A percentile compares a stretch with the other conserved stretches of the same genome.
phyloP scores from a whole-genome alignment of 1,140 invertebrate genomes.

The Anastatus disparis region DNA sequence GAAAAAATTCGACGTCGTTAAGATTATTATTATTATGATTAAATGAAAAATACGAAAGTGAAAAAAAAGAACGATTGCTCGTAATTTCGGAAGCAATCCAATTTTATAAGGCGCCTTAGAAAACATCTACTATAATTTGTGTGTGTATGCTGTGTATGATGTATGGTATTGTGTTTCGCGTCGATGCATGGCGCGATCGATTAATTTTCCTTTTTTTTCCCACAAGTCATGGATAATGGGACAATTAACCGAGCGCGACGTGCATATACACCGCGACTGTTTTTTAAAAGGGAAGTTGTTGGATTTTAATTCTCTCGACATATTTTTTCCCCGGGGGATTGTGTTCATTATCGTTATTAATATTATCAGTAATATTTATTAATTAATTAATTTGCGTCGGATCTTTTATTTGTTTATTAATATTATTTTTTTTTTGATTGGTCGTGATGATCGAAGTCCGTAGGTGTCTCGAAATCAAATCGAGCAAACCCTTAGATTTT shows the following conservation, averaged over 20 bases:
- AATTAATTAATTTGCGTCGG: constrained; percentile 3
- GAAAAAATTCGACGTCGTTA: constrained; percentile 13
- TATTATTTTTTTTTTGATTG: constrained; percentile 31
- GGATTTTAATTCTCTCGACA: neutral
- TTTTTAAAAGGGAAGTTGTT: neutral
- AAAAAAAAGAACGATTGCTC: constrained; percentile 19
- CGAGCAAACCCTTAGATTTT: constrained; percentile 36
- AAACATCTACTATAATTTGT: constrained; percentile 9
- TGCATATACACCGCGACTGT: neutral
- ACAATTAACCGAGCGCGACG: neutral
- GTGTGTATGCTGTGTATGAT: neutral
- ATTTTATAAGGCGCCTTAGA: constrained; percentile 26
- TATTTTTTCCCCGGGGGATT: neutral
- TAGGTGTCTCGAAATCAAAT: constrained; percentile 22
- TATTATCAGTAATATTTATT: constrained; percentile 1
- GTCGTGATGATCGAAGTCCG: constrained; percentile 28
- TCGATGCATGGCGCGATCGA: no score
- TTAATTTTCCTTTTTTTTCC: neutral
- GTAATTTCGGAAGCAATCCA: constrained; percentile 29
- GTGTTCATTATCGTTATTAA: neutral
- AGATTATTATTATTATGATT: neutral
- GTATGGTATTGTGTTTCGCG: no score
- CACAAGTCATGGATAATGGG: neutral
- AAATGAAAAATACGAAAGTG: no score
- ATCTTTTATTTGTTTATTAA: constrained; percentile 3